A percentile compares a stretch with the other conserved stretches of the same genome.
Conservation (phyloP, 1,140 invertebrate genomes). For the Phymastichus coffea region DNA sequence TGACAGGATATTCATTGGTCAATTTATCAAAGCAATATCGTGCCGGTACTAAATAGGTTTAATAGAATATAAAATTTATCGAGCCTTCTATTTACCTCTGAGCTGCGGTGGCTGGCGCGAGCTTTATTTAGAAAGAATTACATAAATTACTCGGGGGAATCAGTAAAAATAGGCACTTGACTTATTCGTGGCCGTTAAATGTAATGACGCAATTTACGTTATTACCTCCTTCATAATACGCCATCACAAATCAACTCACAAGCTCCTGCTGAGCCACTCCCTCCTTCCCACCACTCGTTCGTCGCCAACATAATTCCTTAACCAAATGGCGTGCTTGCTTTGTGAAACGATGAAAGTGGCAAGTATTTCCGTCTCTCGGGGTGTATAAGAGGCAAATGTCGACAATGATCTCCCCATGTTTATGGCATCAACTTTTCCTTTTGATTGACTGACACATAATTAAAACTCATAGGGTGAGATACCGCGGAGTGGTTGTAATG, state of each 20-base stretch:
- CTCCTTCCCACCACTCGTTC: background rate
- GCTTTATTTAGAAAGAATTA: slow-evolving; percentile 14
- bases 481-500: no score
- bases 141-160: slow-evolving; percentile 7
- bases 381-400: no score
- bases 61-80: slow-evolving; percentile 12
- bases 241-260: slow-evolving; percentile 19
- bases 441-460: no score
- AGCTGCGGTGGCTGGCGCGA: no score
- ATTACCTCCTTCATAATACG: slow-evolving; percentile 18
- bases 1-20: no score
- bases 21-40: no score
- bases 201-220: slow-evolving; percentile 18
- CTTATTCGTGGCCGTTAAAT: slow-evolving; percentile 12
- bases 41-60: background rate
- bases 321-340: background rate
- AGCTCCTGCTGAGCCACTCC: background rate
- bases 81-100: background rate
- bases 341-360: no score
- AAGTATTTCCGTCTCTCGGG: no score
- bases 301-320: slow-evolving; percentile 1
- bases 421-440: no score
- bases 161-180: slow-evolving; percentile 11
- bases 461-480: no score
- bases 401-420: no score